phyloP scores from a whole-genome alignment of 2,888 invertebrate genomes.

The Heliconius ethilla region DNA sequence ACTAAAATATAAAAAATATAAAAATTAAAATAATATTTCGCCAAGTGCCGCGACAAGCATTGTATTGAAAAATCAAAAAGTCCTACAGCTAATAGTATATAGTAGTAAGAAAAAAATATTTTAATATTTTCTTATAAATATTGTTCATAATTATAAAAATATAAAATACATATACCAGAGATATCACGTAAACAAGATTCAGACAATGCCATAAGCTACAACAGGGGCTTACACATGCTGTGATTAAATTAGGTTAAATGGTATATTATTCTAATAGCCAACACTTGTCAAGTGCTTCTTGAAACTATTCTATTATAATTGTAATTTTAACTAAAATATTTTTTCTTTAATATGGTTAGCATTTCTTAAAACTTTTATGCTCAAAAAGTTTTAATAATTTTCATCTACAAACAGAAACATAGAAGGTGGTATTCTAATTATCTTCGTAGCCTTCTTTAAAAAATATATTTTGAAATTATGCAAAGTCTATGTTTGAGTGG shows the following conservation, averaged over 20 bases:
- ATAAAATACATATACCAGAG: background rate
- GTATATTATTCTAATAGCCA: background rate
- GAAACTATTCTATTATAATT: background rate
- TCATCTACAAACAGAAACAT: too few relatives aligned
- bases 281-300: constrained; percentile 2
- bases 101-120: background rate
- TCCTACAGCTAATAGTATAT: background rate
- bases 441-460: background rate
- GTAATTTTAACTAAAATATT: background rate
- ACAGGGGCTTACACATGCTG: constrained; percentile 10
- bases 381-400: background rate
- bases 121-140: too few relatives aligned
- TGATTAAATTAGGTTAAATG: constrained; percentile 4
- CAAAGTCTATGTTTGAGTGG: background rate
- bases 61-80: background rate
- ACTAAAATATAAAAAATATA: too few relatives aligned
- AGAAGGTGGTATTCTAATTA: too few relatives aligned
- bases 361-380: too few relatives aligned
- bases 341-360: background rate
- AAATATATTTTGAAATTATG: background rate
- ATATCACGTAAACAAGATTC: background rate
- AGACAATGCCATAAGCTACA: background rate
- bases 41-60: background rate
- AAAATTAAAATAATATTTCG: too few relatives aligned
- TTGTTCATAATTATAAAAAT: too few relatives aligned